A percentile compares a stretch with the other conserved stretches of the same genome.
These are phyloP conservation scores for Oceanodroma tethys DNA, from an alignment of 2,113 vertebrate genomes.

Conservation along the genomic window DNA sequence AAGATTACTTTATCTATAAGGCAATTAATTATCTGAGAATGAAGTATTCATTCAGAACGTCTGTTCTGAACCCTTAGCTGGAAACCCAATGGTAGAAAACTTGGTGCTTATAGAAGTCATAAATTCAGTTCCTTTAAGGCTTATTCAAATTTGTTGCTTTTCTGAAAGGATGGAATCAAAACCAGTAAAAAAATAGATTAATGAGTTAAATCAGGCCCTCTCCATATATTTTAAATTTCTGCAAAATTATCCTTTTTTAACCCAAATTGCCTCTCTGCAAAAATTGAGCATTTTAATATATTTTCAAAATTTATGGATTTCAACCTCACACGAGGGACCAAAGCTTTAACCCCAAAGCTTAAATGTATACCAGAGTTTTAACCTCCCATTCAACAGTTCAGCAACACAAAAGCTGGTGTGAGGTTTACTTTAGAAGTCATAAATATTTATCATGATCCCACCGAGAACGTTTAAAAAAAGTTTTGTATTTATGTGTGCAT, in stretches of 20 bases:
- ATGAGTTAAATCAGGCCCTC: not conserved
- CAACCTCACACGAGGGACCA: not conserved
- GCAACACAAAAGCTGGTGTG: not conserved
- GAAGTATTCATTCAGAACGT: not conserved
- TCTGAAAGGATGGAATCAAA: not conserved
- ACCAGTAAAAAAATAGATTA: not conserved
- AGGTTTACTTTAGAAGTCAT: not conserved
- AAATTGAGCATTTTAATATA: not conserved
- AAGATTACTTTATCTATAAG: not conserved
- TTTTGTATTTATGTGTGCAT: not conserved
- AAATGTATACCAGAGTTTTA: not conserved
- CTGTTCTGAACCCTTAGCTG: not conserved
- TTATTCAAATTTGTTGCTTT: not conserved
- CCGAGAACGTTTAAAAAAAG: not conserved
- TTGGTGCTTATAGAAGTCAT: not conserved
- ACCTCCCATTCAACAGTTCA: not conserved
- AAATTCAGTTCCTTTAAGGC: not conserved
- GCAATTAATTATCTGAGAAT: not conserved
- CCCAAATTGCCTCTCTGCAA: not conserved
- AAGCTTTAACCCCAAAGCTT: not conserved
- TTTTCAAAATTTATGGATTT: not conserved
- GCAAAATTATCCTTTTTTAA: not conserved
- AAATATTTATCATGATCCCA: not conserved
- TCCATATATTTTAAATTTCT: not conserved
- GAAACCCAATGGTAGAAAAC: not conserved